Base-by-base conservation (phyloP, 1,140 invertebrate genomes). In the Cotesia glomerata region DNA sequence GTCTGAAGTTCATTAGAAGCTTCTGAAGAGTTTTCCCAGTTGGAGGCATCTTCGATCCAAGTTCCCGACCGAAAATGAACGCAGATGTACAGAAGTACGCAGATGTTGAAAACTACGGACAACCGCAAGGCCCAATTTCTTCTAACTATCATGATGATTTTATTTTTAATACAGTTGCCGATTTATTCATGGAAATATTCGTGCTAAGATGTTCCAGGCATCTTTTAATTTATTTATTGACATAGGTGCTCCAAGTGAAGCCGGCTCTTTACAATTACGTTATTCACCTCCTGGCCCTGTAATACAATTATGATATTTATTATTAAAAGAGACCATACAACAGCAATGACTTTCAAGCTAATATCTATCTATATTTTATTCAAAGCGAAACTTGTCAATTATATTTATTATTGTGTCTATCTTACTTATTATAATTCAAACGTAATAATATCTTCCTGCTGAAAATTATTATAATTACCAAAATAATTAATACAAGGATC, bases 71-170 rank as follows among this genome's bases (percentile, higher is more conserved):
- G 83, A 69, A 88, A 82, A 76, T 91, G 89, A 64, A 88, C 88
- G 74, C 89, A 90, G n/a, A 91, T 88, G 83, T 93, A 93, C 63
- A 93, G 82, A 34, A 93, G 83, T 51, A 93, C 92, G 74, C 89
- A 91, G 61, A 93, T 88, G 79, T 93, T 93, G 64, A 92, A 89
- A 61, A 93, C 89, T 77, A 93, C 91, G 83, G 92, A 93, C 81
- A 92, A 90, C 75, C 91, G 88, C 78, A 93, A 89, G 82, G 92
- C 86, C 89, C 92, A 92, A 83, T 92, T 93, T 75, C 91, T 89
- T 74, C 92, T 89, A 71, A 89, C 84, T 72, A 88, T 85, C 85
- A 89, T 72, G 26, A 35, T 70, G n/a, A 7, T 51, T 18, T 52
- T 52, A 9, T 67, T 52, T 26, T n/a, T 2, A 32, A 16, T 56